Percentiles rank a stretch among this genome's conserved stretches.
phyloP scores from a whole-genome alignment of 1,140 invertebrate species.

The Bradynema listronoti region DNA sequence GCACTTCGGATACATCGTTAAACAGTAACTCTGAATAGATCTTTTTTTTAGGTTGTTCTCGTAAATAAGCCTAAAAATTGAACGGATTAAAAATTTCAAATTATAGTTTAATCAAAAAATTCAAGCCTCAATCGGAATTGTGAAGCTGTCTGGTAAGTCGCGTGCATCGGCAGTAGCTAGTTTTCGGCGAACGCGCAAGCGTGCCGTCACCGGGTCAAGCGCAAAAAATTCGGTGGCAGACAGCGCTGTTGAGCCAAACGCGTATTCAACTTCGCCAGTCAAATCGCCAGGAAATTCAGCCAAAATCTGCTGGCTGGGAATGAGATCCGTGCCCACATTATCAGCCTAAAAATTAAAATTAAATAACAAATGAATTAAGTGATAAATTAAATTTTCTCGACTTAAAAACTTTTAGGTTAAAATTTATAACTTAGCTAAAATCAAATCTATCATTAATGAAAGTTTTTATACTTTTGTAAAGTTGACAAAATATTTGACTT shows the following conservation, averaged over 20 bases:
- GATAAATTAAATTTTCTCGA: no score
- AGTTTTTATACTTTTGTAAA: slow-evolving; percentile 31
- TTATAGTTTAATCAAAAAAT: no score
- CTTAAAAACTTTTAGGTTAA: no score
- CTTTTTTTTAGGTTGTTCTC: slow-evolving; percentile 10
- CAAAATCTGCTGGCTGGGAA: slow-evolving; percentile 35
- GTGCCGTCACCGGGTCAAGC: slow-evolving; percentile 22
- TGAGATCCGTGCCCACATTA: slow-evolving; percentile 22
- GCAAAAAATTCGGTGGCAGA: slow-evolving; percentile 19
- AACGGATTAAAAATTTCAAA: neutral
- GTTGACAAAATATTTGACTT: slow-evolving; percentile 39
- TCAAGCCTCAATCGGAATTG: neutral
- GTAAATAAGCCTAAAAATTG: slow-evolving; percentile 6
- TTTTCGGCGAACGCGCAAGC: no score
- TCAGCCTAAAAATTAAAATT: neutral
- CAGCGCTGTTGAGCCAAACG: slow-evolving; percentile 15
- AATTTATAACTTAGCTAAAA: no score
- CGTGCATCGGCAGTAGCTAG: slow-evolving; percentile 19
- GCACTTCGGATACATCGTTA: slow-evolving; percentile 36
- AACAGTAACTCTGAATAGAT: slow-evolving; percentile 23
- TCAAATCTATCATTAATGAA: neutral
- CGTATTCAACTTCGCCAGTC: slow-evolving; percentile 27
- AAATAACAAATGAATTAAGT: neutral
- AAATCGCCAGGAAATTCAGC: slow-evolving; percentile 34
- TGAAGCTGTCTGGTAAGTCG: slow-evolving; percentile 12